phyloP scores from a whole-genome alignment of 2,888 invertebrate species.

The Xestoiulus laeticollis region DNA sequence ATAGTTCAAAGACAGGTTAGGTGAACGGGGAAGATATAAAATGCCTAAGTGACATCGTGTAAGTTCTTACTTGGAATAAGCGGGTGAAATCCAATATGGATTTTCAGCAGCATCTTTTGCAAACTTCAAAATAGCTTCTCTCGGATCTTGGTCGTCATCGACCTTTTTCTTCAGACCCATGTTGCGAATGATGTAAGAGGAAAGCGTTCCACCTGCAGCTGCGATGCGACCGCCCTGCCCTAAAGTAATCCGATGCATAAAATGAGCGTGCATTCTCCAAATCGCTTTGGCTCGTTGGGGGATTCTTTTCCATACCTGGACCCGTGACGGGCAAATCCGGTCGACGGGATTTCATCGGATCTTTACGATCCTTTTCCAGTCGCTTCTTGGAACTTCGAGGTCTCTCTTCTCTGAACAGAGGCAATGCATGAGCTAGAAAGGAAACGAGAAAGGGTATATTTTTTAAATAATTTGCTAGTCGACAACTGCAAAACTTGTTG shows the following conservation, averaged over 20 bases:
- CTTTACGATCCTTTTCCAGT: slow-evolving; percentile 87
- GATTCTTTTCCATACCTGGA: slow-evolving; percentile 62
- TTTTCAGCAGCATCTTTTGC: slow-evolving; percentile 96
- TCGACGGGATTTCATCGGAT: slow-evolving; percentile 68
- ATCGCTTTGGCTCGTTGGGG: background rate
- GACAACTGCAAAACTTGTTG: background rate
- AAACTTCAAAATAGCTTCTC: slow-evolving; percentile 92
- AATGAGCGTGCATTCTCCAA: background rate
- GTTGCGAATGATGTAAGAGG: slow-evolving; percentile 95
- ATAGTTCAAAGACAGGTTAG: background rate
- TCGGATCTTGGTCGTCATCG: slow-evolving; percentile 89
- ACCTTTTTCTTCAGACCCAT: slow-evolving; percentile 91
- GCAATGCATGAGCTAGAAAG: slow-evolving; percentile 80
- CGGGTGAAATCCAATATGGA: slow-evolving; percentile 96
- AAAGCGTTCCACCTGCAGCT: slow-evolving; percentile 92
- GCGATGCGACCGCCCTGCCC: slow-evolving; percentile 87
- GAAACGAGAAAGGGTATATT: background rate
- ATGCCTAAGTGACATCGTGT: background rate
- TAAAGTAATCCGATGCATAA: slow-evolving; percentile 56
- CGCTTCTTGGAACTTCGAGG: slow-evolving; percentile 87
- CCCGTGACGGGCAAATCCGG: slow-evolving; percentile 69
- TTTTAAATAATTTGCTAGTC: slow-evolving; percentile 20
- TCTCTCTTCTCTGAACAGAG: slow-evolving; percentile 91
- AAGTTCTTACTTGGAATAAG: slow-evolving; percentile 73
- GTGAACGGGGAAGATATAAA: background rate